Conservation (phyloP, 2,113 vertebrate genomes). For the Sturnira hondurensis region DNA sequence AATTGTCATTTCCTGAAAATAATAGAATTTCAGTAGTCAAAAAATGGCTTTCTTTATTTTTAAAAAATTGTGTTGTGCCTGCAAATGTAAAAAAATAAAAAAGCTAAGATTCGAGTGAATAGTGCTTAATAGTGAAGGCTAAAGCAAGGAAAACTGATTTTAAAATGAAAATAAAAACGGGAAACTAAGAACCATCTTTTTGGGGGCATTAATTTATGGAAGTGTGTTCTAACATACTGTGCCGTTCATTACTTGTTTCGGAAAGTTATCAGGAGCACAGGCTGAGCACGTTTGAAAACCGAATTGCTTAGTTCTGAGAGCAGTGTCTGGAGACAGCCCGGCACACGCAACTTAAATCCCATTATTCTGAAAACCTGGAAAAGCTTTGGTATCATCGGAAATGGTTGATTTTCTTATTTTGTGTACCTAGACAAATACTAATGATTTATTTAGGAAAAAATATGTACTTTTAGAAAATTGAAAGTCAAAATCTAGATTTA, state of each 20-base stretch:
- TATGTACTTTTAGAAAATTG: neutral
- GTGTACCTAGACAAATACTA: neutral
- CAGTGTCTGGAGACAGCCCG: neutral
- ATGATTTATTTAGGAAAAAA: neutral
- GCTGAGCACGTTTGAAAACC: neutral
- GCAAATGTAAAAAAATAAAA: neutral
- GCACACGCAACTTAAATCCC: neutral
- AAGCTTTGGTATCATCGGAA: neutral
- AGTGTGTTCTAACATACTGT: neutral
- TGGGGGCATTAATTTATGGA: constrained; percentile 11
- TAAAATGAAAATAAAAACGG: neutral
- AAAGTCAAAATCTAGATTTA: constrained; percentile 44
- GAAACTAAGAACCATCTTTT: neutral
- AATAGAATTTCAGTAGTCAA: neutral
- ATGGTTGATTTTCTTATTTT: neutral
- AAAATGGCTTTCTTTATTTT: neutral
- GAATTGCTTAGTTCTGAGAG: neutral
- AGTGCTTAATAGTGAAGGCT: neutral
- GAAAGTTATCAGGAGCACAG: constrained; percentile 16
- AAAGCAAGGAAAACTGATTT: neutral
- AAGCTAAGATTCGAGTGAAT: neutral
- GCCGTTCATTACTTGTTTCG: neutral
- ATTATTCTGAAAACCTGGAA: neutral
- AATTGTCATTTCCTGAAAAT: neutral
- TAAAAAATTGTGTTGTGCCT: neutral